Base-by-base conservation (phyloP, 37 sponge, comb jelly and placozoan genomes). In the Ianthella basta region DNA sequence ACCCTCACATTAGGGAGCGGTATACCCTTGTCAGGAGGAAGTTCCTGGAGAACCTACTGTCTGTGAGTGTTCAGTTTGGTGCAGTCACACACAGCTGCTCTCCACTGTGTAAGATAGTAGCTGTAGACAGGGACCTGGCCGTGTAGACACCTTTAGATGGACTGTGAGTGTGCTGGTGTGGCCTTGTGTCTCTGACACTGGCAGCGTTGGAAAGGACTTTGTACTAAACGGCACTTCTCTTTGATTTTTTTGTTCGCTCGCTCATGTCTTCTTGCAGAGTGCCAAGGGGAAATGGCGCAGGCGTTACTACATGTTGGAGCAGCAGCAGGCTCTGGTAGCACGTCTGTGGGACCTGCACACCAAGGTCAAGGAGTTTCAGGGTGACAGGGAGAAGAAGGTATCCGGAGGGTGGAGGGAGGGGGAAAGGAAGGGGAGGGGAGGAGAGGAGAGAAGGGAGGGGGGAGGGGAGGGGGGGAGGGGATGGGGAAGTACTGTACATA, bases 331-430 rank as follows among this genome's bases (percentile, higher is more conserved):
- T 41, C 32, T 94, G 54, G 85, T 90, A 27, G 69, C 54, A 4
- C 79, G 86, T 39, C 61, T 94, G 54, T 68, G 55, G 56, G 74
- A 72, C 33, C 63, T 94, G 55, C 82, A 86, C 75, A 57, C 81
- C 0, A 79, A 57, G 34, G 81, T 94, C 16, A 38, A 38, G 56
- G 34, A 18, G 55, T 32, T 37, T 61, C 86, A 88, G 55, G 94
- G 90, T 55, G 94, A 94, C 88, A 72, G 94, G 56, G 73, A 74
- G 35, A 94, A 94, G 84, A 94, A 78, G 81, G 94, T 88, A 41
- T 30, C 6, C 3, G 36, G 32, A 6, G 44, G 78, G 34, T 27
- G 59, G 60, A 34, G 79, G 50, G 23, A 2, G 24, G 66, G 16
- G 24, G 64, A 24, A 18, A 41, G 0, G 67, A 56, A 0, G 18